These are phyloP conservation scores for Haemorhous mexicanus DNA, from an alignment of 2,113 vertebrate species.

Conservation along the genomic window DNA sequence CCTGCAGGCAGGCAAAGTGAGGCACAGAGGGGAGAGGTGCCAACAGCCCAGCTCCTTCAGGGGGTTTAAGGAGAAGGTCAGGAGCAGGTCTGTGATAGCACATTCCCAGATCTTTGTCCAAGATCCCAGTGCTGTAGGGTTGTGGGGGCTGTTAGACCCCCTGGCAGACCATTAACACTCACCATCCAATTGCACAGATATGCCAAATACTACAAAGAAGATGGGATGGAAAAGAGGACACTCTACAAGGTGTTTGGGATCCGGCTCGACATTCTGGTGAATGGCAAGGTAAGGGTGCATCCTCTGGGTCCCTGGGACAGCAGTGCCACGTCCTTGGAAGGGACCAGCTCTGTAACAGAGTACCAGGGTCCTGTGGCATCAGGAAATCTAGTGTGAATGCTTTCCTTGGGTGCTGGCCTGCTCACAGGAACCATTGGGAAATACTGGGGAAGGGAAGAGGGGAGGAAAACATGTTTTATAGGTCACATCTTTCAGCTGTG, in stretches of 20 bases:
- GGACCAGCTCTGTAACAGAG: not conserved
- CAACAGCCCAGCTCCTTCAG: not conserved
- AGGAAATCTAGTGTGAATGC: not conserved
- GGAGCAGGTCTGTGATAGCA: not conserved
- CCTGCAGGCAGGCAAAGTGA: not conserved
- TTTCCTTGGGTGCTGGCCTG: not conserved
- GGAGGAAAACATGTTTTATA: not conserved
- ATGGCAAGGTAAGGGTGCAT: constrained; percentile 80
- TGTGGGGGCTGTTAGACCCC: not conserved
- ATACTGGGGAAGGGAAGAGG: not conserved
- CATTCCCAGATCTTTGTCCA: not conserved
- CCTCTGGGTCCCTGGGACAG: accelerated
- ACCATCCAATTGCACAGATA: constrained; percentile 62
- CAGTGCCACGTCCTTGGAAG: not conserved
- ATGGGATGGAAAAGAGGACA: constrained; percentile 73
- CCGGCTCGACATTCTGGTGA: constrained; percentile 88
- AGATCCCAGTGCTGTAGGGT: accelerated
- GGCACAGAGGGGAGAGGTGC: not conserved
- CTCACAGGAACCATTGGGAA: not conserved
- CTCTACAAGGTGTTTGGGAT: constrained; percentile 95
- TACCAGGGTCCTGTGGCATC: not conserved
- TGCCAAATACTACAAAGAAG: constrained; percentile 86
- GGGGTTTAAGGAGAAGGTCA: not conserved
- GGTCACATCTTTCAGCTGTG: not conserved
- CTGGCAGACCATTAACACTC: not conserved